Percentiles rank a stretch among this genome's conserved stretches.
phyloP scores from a whole-genome alignment of 23 tunicate genomes.

The Oikopleura vanhoeffeni region DNA sequence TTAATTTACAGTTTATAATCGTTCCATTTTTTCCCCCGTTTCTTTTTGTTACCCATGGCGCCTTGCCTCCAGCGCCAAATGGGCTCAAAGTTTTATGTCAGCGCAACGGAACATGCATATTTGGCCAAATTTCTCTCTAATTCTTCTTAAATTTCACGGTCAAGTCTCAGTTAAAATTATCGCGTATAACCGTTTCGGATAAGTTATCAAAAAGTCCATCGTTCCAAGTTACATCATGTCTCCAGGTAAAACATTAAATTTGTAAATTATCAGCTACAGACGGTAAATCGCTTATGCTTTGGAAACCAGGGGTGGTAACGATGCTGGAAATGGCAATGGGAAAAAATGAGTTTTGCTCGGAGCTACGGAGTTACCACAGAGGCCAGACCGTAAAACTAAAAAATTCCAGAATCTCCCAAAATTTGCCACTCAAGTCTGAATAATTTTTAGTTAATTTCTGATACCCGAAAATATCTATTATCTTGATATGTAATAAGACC shows the following conservation, averaged over 20 bases:
- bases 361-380: slow-evolving; percentile 63
- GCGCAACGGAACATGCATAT: neutral
- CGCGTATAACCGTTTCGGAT: slow-evolving; percentile 34
- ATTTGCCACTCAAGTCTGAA: no score
- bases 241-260: slow-evolving; percentile 17
- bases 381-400: slow-evolving; percentile 57
- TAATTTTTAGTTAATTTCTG: no score
- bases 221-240: slow-evolving; percentile 79
- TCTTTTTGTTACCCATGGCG: neutral
- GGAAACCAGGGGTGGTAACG: neutral
- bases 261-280: neutral
- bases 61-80: neutral
- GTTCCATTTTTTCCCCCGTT: neutral
- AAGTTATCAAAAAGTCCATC: slow-evolving; percentile 92
- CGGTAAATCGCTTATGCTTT: neutral
- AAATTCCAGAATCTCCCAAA: slow-evolving; percentile 92
- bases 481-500: no score
- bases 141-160: neutral
- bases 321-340: slow-evolving; percentile 35
- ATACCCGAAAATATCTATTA: no score
- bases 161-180: neutral
- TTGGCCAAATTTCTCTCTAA: neutral
- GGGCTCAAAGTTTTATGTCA: neutral
- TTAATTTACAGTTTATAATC: neutral
- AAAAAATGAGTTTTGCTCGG: slow-evolving; percentile 71